Conservation (phyloP, 2,113 vertebrate species). For the Athene cunicularia region DNA sequence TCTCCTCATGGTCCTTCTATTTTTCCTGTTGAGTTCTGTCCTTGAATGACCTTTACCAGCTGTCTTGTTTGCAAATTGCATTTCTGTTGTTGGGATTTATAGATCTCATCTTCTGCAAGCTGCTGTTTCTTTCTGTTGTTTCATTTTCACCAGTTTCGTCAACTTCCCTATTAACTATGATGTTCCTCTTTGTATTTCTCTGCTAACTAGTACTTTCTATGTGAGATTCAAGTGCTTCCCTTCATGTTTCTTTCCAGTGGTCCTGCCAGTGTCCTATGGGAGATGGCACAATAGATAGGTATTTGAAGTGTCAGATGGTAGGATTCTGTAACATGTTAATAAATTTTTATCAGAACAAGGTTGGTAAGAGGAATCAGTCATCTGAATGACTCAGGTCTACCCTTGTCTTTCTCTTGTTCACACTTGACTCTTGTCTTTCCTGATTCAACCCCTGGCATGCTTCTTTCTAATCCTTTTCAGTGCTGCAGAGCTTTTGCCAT, state of each 20-base stretch:
- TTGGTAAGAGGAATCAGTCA: not conserved
- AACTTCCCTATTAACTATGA: not conserved
- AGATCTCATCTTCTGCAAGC: not conserved
- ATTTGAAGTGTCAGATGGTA: not conserved
- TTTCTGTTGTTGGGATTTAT: not conserved
- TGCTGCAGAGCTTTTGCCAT: not conserved
- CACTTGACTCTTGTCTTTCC: not conserved
- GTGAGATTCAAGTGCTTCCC: not conserved
- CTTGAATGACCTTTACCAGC: not conserved
- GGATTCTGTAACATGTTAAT: not conserved
- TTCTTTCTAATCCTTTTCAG: not conserved
- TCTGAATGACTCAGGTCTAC: not conserved
- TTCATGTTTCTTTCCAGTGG: not conserved
- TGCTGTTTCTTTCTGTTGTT: not conserved
- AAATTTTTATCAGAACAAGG: not conserved
- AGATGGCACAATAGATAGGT: not conserved
- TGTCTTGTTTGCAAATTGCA: not conserved
- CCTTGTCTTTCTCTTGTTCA: not conserved
- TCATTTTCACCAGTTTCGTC: not conserved
- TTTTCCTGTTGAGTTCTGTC: not conserved
- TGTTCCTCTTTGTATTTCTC: not conserved
- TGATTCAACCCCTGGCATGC: not conserved
- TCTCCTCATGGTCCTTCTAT: not conserved
- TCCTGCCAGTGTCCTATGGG: not conserved
- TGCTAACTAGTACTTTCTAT: not conserved